Base-by-base conservation (phyloP, 2,888 invertebrate genomes). In the Leptinotarsa haldemani region DNA sequence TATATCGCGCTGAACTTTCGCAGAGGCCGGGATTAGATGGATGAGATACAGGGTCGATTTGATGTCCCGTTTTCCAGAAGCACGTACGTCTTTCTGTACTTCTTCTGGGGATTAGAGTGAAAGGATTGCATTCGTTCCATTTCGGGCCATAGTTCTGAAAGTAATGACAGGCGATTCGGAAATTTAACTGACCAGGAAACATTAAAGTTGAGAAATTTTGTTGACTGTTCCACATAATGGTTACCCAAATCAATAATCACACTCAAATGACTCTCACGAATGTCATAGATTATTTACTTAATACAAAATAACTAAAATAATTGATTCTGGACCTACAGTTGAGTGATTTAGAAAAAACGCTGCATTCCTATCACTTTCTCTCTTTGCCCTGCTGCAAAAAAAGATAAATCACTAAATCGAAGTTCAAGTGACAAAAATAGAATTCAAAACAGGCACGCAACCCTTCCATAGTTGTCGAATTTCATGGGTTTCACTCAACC, bases 1-100 rank as follows among this genome's bases (percentile, higher is more conserved):
- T 63, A 77, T 77, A 78, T 78, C 76, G 79, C 73, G 74, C 74
- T 72, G 74, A 80, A 79, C 79, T 82, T 81, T 70, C 47, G 76
- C 73, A 75, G 78, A 79, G 75, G 79, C 70, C 63, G 75, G 72
- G 75, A 76, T 78, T 78, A 77, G 71, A 70, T 70, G 71, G 77
- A 76, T 76, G 66, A 76, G 70, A 74, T 75, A 65, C 66, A 63
- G 73, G 66, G 74, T 69, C 71, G 63, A 68, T 71, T 70, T 65
- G 69, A 50, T 71, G 40, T 30, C 70, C 71, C 74, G 70, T 77
- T 71, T 64, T 66, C 66, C 22, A 65, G 53, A 70, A 52, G 61
- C 70, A 73, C 69, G 73, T 73, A 40, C 61, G 30, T 16, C 18
- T 50, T 47, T 22, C 16, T 50, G 7, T 30, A 30, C 20, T 25